Percentiles rank a stretch among this genome's conserved stretches.
Conservation (phyloP, 2,888 invertebrate genomes). For the Sipha maydis region DNA sequence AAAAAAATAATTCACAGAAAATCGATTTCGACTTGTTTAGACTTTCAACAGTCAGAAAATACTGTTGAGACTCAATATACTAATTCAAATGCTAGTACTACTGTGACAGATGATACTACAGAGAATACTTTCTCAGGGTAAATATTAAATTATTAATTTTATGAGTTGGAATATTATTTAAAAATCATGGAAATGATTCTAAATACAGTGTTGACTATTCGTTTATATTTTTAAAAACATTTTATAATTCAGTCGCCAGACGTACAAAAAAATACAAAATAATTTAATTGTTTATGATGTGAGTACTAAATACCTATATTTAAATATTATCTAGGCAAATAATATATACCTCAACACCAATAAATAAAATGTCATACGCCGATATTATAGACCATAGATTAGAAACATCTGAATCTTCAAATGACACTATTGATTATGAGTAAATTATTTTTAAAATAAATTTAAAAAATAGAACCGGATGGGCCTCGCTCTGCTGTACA, state of each 20-base stretch:
- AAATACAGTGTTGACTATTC: background rate
- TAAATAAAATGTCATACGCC: background rate
- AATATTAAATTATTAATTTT: background rate
- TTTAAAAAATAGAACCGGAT: background rate
- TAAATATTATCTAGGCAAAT: slow-evolving; percentile 10
- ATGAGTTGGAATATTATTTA: background rate
- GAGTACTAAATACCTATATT: background rate
- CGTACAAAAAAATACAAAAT: slow-evolving; percentile 7
- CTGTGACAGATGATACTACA: background rate
- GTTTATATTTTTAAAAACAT: slow-evolving; percentile 9
- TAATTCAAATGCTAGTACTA: too few relatives aligned
- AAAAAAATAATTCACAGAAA: too few relatives aligned
- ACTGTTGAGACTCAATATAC: too few relatives aligned
- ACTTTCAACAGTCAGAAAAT: too few relatives aligned
- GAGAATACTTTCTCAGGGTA: slow-evolving; percentile 5
- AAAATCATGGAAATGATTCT: background rate
- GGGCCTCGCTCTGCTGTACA: too few relatives aligned
- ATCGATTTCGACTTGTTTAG: too few relatives aligned
- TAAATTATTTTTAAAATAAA: slow-evolving; percentile 17
- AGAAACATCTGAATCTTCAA: slow-evolving; percentile 14
- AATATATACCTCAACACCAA: background rate
- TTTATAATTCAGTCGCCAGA: slow-evolving; percentile 15
- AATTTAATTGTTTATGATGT: slow-evolving; percentile 6
- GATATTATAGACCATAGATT: background rate
- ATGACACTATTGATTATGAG: background rate